Evolutionary conservation across 2,888 invertebrate species (phyloP), one percentile per base, ranked within the genome.

Genomic region (Brenthis ino): DNA sequence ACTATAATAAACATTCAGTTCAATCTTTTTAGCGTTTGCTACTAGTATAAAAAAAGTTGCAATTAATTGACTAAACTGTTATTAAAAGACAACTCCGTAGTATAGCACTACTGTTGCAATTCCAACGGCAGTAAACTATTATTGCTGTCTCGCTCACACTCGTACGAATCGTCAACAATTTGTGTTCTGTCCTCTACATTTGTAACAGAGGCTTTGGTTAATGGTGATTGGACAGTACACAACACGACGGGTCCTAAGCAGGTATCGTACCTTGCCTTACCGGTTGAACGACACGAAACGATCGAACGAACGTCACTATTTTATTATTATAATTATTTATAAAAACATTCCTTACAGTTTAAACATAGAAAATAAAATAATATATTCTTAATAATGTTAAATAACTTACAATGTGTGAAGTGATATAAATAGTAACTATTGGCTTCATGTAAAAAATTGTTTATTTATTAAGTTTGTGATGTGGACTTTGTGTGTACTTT

Each of bases 211-310:
- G 64, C 65, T 66, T 61, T 71, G 58, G 61, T 65, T 58, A 64
- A 28, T 65, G 61, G 61, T 66, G 63, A 73, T 72, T 72, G 72
- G 72, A 60, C 68, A 72, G 69, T 72, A 13, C 60, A 69, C 55
- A 64, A 60, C 48, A 68, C 79, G 84, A 81, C 88, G 86, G 85
- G 83, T 81, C 76, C 76, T 79, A 77, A 79, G 85, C 86, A 87
- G 88, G 88, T 89, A 88, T 77, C 79, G 80, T 79, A 84, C 77
- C 85, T 80, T 75, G 86, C 79, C 81, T 77, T 83, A 85, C 89
- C 89, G 86, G 89, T 86, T 81, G 76, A 84, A 85, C 86, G 85
- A 89, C 84, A 80, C 78, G 81, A 85, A 85, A 90, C 90, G 92
- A 92, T 87, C 91, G 92, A 92, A 91, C 92, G 92, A 92, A 91